Percentiles rank a stretch among this genome's conserved stretches.
Conservation (phyloP, 2,888 invertebrate genomes). For the Andrena minutula region DNA sequence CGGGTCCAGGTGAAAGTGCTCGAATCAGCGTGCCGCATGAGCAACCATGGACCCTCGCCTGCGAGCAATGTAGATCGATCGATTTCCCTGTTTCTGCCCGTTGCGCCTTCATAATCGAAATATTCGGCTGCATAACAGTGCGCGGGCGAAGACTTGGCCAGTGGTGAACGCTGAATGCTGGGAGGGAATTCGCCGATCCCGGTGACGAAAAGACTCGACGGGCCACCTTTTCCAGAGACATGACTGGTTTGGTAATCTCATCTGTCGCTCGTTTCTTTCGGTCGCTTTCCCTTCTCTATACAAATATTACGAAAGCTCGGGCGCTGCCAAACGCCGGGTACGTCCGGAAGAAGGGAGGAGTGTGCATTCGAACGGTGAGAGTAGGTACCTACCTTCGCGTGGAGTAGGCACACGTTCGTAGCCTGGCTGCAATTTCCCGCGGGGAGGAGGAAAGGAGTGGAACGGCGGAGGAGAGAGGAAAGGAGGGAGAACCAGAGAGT, state of each 20-base stretch:
- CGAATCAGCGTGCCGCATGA: constrained; percentile 63
- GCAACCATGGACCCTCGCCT: constrained; percentile 47
- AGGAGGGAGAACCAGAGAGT: neutral
- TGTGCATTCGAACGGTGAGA: constrained; percentile 27
- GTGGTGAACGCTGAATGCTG: neutral
- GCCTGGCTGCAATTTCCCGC: constrained; percentile 6
- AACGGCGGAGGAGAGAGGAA: too few species aligned
- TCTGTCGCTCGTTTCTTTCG: constrained; percentile 46
- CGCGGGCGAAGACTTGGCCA: neutral
- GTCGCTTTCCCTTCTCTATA: constrained; percentile 59
- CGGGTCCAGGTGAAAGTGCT: constrained; percentile 65
- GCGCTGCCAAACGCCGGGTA: constrained; percentile 34
- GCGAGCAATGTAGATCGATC: constrained; percentile 48
- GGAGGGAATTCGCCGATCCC: neutral
- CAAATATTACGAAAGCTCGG: constrained; percentile 59
- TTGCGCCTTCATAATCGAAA: neutral
- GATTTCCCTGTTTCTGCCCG: constrained; percentile 59
- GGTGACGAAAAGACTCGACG: constrained; percentile 4
- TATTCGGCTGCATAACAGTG: neutral
- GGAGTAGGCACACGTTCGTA: neutral
- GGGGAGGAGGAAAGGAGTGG: neutral
- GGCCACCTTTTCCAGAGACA: neutral
- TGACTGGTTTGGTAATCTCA: constrained; percentile 32
- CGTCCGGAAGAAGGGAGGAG: constrained; percentile 40
- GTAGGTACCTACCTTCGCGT: constrained; percentile 19